Base-by-base conservation (phyloP, 1,140 invertebrate genomes). In the Sweltsa coloradensis region DNA sequence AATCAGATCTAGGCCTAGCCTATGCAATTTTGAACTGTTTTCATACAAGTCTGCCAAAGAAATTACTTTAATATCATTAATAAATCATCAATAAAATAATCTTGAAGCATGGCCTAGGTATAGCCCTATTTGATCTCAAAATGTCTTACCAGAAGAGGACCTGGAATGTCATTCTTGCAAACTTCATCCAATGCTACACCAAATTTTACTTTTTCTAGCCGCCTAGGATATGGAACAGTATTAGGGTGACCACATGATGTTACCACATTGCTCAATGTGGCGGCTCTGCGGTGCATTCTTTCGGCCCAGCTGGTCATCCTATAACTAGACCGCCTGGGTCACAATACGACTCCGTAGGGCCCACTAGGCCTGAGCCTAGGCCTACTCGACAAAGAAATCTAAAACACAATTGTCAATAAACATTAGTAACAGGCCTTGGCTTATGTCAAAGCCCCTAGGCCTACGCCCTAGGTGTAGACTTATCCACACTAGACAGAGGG, bases 171-270 rank as follows among this genome's bases (percentile, higher is more conserved):
- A 65, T 87, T 86, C 63, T 91, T 89, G 68, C 89, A 94, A 31
- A 92, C 88, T 76, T 90, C 85, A 56, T 87, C 81, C 26, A 93
- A 68, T 16, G 86, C 80, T 49, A 83, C 83, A 50, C 89, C 89
- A 70, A 94, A 94, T 66, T 92, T 94, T 9, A 94, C 90, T 76
- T 91, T 91, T 70, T 91, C 88, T 48, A 91, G 71, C 60, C 86
- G 72, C 55, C 85, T 73, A 2, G 83, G 80, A 63, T 88, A 88
- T 19, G 83, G 85, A 39, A 70, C 68, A 39, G 68, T 76, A 23
- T 63, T 62, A 19, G 79, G 82, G 70, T 81, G 86, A 52, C 78
- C 85, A 66, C 87, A 90, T 50, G 86, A 89, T 49, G 87, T 89
- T 51, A 90, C 86, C 59, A 89, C 86, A 69, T 85, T 89, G 65